phyloP scores from a whole-genome alignment of 2,113 vertebrate genomes.

The Coturnix japonica region DNA sequence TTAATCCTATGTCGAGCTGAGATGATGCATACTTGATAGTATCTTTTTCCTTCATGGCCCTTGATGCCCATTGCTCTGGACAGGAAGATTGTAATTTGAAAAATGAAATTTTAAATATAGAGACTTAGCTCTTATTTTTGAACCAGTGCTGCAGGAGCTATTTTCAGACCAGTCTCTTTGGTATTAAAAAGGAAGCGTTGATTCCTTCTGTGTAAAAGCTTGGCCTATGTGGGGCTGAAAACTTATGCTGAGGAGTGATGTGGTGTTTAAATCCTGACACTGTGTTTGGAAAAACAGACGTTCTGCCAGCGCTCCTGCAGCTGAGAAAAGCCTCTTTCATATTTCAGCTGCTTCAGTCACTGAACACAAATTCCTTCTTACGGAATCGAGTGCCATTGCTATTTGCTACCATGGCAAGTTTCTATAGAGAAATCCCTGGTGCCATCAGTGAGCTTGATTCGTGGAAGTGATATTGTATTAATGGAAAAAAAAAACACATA shows the following conservation, averaged over 20 bases:
- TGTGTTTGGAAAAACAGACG: slow-evolving; percentile 19
- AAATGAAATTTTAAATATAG: neutral
- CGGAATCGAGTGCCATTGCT: neutral
- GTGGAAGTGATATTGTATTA: neutral
- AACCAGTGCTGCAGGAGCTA: neutral
- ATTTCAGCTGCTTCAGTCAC: neutral
- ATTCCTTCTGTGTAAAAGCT: slow-evolving; percentile 31
- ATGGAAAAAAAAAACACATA: neutral
- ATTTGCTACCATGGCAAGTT: neutral
- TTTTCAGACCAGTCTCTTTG: slow-evolving; percentile 1
- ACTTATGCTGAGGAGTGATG: neutral
- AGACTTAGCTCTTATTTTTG: neutral
- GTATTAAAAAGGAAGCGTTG: slow-evolving; percentile 35
- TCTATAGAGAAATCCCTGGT: neutral
- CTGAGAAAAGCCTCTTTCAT: slow-evolving; percentile 22
- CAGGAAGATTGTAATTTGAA: neutral
- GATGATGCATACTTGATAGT: neutral
- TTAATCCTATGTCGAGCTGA: neutral
- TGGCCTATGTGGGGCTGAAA: slow-evolving; percentile 10
- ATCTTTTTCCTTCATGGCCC: neutral
- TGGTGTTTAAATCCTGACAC: slow-evolving; percentile 23
- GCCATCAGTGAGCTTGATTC: neutral
- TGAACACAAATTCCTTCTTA: slow-evolving; percentile 29
- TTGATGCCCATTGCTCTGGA: slow-evolving; percentile 1
- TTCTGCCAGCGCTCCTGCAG: slow-evolving; percentile 14